Percentiles rank a stretch among this genome's conserved stretches.
phyloP scores from a whole-genome alignment of 2,113 vertebrate species.

The Cacatua alba region DNA sequence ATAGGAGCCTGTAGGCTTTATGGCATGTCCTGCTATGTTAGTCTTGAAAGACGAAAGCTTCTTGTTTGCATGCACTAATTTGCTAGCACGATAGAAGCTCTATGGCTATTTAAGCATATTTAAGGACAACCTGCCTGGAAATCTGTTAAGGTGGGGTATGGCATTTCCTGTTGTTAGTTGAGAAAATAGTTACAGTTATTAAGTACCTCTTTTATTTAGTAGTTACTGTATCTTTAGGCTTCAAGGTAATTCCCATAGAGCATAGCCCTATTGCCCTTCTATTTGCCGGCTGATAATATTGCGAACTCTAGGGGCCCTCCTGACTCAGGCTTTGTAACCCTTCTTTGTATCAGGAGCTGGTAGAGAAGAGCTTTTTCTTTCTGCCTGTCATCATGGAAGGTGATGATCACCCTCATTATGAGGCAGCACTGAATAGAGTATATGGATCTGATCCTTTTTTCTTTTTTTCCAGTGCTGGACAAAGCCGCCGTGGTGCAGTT shows the following conservation, averaged over 20 bases:
- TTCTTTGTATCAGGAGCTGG: background rate
- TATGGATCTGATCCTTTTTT: background rate
- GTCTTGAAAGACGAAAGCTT: background rate
- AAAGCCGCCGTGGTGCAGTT: background rate
- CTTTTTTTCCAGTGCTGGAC: fast-evolving
- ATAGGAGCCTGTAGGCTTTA: background rate
- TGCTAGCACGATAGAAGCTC: background rate
- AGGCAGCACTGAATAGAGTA: background rate
- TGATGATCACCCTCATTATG: background rate
- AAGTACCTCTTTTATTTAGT: background rate
- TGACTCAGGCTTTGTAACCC: background rate
- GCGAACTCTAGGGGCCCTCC: background rate
- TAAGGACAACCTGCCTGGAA: background rate
- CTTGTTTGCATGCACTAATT: background rate
- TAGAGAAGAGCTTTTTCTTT: background rate
- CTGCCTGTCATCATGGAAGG: background rate
- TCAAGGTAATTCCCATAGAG: background rate
- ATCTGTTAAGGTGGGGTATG: background rate
- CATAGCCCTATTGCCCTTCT: background rate
- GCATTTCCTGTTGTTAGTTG: background rate
- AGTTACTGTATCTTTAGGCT: background rate
- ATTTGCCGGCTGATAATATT: background rate
- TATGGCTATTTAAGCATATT: background rate
- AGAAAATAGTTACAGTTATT: background rate
- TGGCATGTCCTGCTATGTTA: background rate